Conservation (phyloP, 1,140 invertebrate species). For the Drosophila setifemur region DNA sequence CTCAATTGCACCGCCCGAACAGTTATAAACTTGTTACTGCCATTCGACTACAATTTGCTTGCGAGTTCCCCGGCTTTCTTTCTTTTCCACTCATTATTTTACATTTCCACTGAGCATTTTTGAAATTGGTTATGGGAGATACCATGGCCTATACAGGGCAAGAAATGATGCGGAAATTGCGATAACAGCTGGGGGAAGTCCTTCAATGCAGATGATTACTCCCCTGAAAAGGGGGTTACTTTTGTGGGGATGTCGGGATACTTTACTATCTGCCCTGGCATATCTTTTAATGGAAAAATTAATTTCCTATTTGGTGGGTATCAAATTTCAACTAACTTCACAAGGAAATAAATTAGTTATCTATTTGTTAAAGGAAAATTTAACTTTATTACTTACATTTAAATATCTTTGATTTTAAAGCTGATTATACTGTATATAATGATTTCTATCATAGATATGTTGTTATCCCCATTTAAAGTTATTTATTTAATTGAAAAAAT, state of each 20-base stretch:
- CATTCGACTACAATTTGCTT: constrained; percentile 63
- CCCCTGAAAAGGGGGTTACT: constrained; percentile 5
- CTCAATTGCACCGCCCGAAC: constrained; percentile 25
- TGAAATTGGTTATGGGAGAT: constrained; percentile 41
- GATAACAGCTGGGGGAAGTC: constrained; percentile 20
- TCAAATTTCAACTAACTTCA: too few species aligned
- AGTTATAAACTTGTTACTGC: constrained; percentile 75
- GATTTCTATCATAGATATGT: too few species aligned
- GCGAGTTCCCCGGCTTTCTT: constrained; percentile 10
- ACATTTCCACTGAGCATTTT: constrained; percentile 2
- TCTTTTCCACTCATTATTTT: constrained; percentile 36
- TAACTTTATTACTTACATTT: too few species aligned
- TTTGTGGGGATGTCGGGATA: too few species aligned
- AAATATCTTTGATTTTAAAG: too few species aligned
- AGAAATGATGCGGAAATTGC: constrained; percentile 36
- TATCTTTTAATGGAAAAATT: constrained; percentile 5
- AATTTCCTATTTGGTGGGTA: not conserved
- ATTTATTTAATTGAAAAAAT: too few species aligned
- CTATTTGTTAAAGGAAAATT: too few species aligned
- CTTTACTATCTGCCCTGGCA: not conserved
- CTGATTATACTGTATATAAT: too few species aligned
- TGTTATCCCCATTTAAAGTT: too few species aligned
- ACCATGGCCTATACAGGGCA: not conserved
- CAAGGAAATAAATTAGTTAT: too few species aligned
- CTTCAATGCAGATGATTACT: constrained; percentile 22